Evolutionary conservation across 1,140 invertebrate species (phyloP), one percentile per base, ranked within the genome.

Genomic region (Druon quercuslanigerum): DNA sequence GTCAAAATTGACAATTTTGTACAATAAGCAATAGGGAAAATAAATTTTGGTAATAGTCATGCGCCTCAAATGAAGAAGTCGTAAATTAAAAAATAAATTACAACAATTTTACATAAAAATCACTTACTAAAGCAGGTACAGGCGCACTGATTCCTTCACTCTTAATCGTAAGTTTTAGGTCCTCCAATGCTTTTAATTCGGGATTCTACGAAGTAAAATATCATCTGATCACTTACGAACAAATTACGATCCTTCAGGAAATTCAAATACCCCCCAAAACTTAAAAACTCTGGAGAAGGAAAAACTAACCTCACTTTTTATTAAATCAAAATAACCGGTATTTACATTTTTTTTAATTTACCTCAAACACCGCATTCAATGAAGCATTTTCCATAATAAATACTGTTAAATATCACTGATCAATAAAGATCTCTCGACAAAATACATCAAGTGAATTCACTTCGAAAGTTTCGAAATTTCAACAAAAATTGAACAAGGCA

Each of bases 41-140:
- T 33, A 33, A 33, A 33, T 33, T 33, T 33, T 33, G 5, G 25
- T 2, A 33, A 33, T 33, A 33, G 2, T 2, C 25, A 33, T 33
- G 25, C 4, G 3, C 25, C 25, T 33, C 3, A 33, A 5, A 33
- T 33, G 25, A 33, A 33, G 25, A 33, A 5, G 25, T 5, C 25
- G 4, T 0, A 33, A 33, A 33, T 33, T 33, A 33, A 33, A 2
- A 33, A 33, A 33, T 33, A 33, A 33, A 33, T 33, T 46, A 9
- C 75, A 72, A 66, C 51, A 72, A 76, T 73, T 72, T n/a, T 54
- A 76, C 5, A 5, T 33, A 33, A 33, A 33, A 70, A 72, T 72
- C 71, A 80, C 76, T 74, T 86, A 91, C 91, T 85, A 91, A 76
- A 76, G 89, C 89, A 72, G 84, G 83, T 75, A 90, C 57, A 54